Base-by-base conservation (phyloP, 2,113 vertebrate species). In the Dromaius novaehollandiae region DNA sequence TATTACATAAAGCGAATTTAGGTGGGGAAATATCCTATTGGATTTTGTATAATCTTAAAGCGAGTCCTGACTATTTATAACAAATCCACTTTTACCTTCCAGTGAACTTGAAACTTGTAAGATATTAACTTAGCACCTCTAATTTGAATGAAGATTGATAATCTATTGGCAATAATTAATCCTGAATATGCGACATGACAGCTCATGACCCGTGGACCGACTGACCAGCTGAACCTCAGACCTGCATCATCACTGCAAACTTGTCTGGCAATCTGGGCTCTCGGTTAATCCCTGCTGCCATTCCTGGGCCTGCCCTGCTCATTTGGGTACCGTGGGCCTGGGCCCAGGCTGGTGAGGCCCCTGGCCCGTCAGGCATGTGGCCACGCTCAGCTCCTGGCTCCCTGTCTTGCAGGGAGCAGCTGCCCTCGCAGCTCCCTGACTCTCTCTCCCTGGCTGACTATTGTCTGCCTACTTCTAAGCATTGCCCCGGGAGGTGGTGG, bases 161-260 rank as follows among this genome's bases (percentile, higher is more conserved):
- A 96, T 93, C 88, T 96, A 68, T 68, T 84, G 76, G 76, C 92
- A 95, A 51, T 55, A 90, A 81, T 88, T 91, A 95, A 77, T 86
- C 79, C 85, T 86, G 76, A 81, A 56, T 56, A 28, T 15, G 21
- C 32, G 84, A 46, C 65, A 46, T 84, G 90, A 84, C 50, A 92
- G 51, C 51, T 53, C 51, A 53, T 13, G 40, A 19, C 46, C 40
- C 25, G 4, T 18, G 14, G 69, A 8, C 25, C 56, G 81, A 16
- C 16, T 36, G 63, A 26, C 42, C 4, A 4, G 17, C 28, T 58
- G 58, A 13, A 50, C 26, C 56, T 82, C 58, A 9, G 58, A 51
- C 50, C 38, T 36, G 56, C 58, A 38, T 50, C 46, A 50, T 51
- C 19, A 20, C 50, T 36, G 17, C 53, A 36, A 1, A 1, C 24